A percentile compares a stretch with the other conserved stretches of the same genome.
Evolutionary conservation across 2,888 invertebrate genomes (phyloP).

Genomic region (Nasonovia ribisnigri): DNA sequence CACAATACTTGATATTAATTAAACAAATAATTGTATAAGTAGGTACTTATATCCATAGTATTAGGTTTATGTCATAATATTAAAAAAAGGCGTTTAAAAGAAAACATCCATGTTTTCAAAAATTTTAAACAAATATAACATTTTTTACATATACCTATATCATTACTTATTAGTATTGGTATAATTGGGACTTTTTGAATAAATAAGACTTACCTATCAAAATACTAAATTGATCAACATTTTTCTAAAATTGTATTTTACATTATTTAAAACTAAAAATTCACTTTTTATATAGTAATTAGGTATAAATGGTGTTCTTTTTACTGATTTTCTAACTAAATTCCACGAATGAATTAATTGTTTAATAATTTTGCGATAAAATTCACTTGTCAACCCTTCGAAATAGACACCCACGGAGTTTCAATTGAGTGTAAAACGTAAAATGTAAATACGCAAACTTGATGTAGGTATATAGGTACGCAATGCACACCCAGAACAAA

Average conservation of each 20-base stretch:
- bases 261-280: not conserved
- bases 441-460: not conserved
- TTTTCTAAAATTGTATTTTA: not conserved
- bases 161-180: not conserved
- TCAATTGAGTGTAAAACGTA: not conserved
- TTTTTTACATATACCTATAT: no score
- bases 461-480: not conserved
- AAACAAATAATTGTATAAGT: not conserved
- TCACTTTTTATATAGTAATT: not conserved
- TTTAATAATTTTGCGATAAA: not conserved
- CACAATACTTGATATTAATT: not conserved
- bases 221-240: not conserved
- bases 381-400: not conserved
- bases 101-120: not conserved
- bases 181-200: not conserved
- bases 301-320: not conserved
- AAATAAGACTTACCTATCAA: not conserved
- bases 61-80: not conserved
- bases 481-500: not conserved
- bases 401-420: not conserved
- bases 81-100: not conserved
- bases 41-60: not conserved
- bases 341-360: not conserved
- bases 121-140: not conserved
- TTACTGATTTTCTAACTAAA: not conserved